Conservation (phyloP, 2,113 vertebrate species). For the Nycticebus coucang region DNA sequence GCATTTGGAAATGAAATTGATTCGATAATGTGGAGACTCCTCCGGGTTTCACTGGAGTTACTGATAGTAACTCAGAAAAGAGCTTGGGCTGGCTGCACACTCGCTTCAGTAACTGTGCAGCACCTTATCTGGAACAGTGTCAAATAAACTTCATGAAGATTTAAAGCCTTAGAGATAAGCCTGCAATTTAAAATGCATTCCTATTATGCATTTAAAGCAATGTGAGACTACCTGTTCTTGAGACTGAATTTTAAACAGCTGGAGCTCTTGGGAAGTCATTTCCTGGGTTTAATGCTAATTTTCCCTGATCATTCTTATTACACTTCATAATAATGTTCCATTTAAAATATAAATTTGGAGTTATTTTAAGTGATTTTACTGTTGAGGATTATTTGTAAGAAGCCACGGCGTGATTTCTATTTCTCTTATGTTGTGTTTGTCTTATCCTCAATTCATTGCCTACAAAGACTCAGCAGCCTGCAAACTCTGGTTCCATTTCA, state of each 20-base stretch:
- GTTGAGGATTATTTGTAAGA: slow-evolving; percentile 33
- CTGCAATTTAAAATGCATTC: slow-evolving; percentile 66
- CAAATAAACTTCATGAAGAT: slow-evolving; percentile 52
- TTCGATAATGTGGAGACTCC: not conserved
- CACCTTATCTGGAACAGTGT: slow-evolving; percentile 71
- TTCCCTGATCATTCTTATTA: slow-evolving; percentile 61
- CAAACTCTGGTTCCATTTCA: not conserved
- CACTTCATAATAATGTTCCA: not conserved
- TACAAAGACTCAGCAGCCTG: not conserved
- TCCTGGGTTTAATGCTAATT: slow-evolving; percentile 54
- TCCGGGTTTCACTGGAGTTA: not conserved
- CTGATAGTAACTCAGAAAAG: not conserved
- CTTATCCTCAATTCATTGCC: not conserved
- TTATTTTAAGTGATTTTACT: not conserved
- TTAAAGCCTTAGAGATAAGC: slow-evolving; percentile 68
- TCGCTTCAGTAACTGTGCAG: not conserved
- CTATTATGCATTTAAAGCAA: slow-evolving; percentile 68
- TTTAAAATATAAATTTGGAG: slow-evolving; percentile 50
- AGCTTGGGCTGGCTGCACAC: not conserved
- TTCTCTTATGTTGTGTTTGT: not conserved
- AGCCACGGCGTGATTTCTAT: slow-evolving; percentile 13
- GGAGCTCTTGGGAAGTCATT: slow-evolving; percentile 53
- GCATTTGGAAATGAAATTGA: slow-evolving; percentile 55
- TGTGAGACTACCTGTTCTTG: slow-evolving; percentile 58
- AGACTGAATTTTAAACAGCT: slow-evolving; percentile 70